A percentile compares a stretch with the other conserved stretches of the same genome.
Evolutionary conservation across 2,113 vertebrate species (phyloP).

Genomic region (Craseonycteris thonglongyai): DNA sequence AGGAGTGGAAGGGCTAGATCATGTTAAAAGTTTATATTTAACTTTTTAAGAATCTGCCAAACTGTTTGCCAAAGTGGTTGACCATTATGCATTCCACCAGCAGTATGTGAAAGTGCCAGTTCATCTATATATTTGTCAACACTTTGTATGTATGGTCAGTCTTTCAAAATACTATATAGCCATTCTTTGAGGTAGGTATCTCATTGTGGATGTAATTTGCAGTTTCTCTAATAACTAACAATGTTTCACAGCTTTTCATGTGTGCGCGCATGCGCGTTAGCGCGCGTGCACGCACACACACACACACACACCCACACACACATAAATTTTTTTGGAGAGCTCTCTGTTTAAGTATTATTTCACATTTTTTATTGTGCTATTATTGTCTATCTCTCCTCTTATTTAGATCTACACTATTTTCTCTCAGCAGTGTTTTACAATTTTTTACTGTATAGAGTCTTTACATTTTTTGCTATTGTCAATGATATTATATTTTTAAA

Average conservation of each 20-base stretch:
- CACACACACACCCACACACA: too few relatives aligned
- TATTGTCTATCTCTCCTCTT: background rate
- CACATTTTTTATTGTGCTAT: background rate
- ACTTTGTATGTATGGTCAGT: background rate
- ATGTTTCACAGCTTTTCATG: background rate
- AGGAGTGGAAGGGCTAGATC: background rate
- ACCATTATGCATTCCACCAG: background rate
- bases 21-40: conserved; percentile 16
- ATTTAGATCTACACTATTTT: background rate
- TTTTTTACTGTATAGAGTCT: background rate
- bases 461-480: background rate
- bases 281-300: too few relatives aligned
- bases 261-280: too few relatives aligned
- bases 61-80: background rate
- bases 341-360: background rate
- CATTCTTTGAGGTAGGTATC: background rate
- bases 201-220: background rate
- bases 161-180: background rate
- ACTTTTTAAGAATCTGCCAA: background rate
- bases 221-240: background rate
- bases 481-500: background rate
- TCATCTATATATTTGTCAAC: background rate
- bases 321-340: background rate
- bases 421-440: background rate
- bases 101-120: background rate